Percentiles rank a stretch among this genome's conserved stretches.
These are phyloP conservation scores for Drosophila neonasuta DNA, from an alignment of 2,888 invertebrate species.

Conservation along the genomic window DNA sequence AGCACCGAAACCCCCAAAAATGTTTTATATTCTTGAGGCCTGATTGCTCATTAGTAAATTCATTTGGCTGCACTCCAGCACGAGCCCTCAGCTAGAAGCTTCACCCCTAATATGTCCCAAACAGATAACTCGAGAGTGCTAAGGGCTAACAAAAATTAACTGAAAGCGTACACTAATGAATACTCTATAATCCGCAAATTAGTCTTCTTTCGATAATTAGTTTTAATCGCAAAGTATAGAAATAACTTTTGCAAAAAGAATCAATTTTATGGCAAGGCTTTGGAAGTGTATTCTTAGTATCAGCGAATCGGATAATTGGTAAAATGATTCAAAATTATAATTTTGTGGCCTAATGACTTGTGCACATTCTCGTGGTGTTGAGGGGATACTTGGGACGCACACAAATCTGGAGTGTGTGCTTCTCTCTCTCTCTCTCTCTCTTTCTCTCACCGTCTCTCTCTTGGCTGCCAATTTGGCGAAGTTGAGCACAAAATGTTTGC, in stretches of 20 bases:
- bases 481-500: slow-evolving; percentile 54
- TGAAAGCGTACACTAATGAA: slow-evolving; percentile 1
- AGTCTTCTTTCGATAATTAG: not conserved
- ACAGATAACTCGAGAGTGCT: slow-evolving; percentile 44
- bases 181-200: slow-evolving; percentile 19
- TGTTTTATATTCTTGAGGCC: slow-evolving; percentile 62
- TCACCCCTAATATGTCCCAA: slow-evolving; percentile 2
- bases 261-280: not conserved
- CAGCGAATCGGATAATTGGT: slow-evolving; percentile 52
- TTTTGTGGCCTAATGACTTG: slow-evolving; percentile 69
- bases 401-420: slow-evolving; percentile 18
- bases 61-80: slow-evolving; percentile 72
- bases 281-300: slow-evolving; percentile 36
- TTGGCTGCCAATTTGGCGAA: slow-evolving; percentile 35
- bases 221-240: too few species aligned
- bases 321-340: slow-evolving; percentile 68
- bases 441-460: slow-evolving; percentile 3
- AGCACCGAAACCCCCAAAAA: slow-evolving; percentile 20
- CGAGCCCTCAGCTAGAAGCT: slow-evolving; percentile 9
- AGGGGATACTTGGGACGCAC: slow-evolving; percentile 44
- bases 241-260: too few species aligned
- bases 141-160: not conserved
- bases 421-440: slow-evolving; percentile 2
- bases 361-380: slow-evolving; percentile 58
- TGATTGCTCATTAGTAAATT: slow-evolving; percentile 74